These are phyloP conservation scores for Chymomyza caudatula DNA, from an alignment of 2,888 invertebrate species.

Conservation along the genomic window DNA sequence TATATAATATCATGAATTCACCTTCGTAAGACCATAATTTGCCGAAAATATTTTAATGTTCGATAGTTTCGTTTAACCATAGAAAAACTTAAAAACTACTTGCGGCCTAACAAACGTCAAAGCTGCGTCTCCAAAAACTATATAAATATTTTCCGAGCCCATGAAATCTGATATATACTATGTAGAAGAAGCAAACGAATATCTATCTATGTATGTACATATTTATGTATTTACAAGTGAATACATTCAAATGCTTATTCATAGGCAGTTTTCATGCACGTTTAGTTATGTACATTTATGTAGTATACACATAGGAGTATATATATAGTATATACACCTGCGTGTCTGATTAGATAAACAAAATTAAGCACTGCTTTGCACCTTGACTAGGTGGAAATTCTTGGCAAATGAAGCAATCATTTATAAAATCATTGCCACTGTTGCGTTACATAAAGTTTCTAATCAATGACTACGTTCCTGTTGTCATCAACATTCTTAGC, in stretches of 20 bases:
- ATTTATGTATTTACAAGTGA: not conserved
- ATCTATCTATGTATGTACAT: not conserved
- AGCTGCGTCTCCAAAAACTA: not conserved
- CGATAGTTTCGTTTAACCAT: conserved; percentile 59
- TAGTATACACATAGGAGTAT: conserved; percentile 25
- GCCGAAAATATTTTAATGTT: conserved; percentile 57
- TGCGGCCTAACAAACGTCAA: not conserved
- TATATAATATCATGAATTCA: conserved; percentile 38
- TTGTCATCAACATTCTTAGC: conserved; percentile 1
- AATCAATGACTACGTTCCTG: conserved; percentile 38
- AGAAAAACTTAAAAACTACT: not conserved
- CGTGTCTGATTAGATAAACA: conserved; percentile 52
- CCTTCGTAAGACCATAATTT: conserved; percentile 48
- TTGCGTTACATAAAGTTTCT: conserved; percentile 52
- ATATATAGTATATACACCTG: conserved; percentile 24
- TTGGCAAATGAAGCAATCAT: conserved; percentile 58
- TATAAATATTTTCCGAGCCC: not conserved
- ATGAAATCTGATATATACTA: not conserved
- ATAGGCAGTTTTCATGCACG: not conserved
- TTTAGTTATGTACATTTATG: conserved; percentile 2
- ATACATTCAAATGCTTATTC: no score
- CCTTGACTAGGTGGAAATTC: conserved; percentile 49
- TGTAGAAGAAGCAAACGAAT: not conserved
- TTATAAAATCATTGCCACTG: conserved; percentile 26
- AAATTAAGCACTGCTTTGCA: conserved; percentile 34